Conservation (phyloP, 2,113 vertebrate species). For the Ophiodon elongatus region DNA sequence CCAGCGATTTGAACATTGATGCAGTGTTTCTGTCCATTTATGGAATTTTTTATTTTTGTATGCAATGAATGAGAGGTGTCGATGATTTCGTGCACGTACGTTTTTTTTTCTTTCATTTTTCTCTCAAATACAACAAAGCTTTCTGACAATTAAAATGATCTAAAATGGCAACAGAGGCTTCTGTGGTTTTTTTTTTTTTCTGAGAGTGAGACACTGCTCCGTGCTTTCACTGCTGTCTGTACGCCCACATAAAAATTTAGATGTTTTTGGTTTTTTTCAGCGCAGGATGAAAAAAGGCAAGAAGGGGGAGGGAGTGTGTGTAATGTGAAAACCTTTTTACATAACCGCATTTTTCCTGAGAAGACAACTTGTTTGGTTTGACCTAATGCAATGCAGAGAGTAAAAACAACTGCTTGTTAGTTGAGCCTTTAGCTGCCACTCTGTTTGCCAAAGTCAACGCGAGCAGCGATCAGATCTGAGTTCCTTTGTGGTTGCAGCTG, state of each 20-base stretch:
- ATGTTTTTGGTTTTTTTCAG: conserved; percentile 38
- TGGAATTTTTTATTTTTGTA: background rate
- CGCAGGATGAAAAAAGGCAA: conserved; percentile 21
- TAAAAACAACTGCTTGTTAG: conserved; percentile 46
- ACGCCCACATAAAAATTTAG: conserved; percentile 13
- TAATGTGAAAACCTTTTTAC: conserved; percentile 42
- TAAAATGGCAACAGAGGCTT: background rate
- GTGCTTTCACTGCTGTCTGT: conserved; percentile 18
- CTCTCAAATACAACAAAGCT: background rate
- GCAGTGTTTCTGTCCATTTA: background rate
- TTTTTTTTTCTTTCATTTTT: conserved; percentile 11
- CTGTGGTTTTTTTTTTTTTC: background rate
- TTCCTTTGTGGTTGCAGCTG: conserved; percentile 13
- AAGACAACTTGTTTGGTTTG: conserved; percentile 56
- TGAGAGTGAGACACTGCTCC: background rate
- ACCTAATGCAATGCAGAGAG: conserved; percentile 29
- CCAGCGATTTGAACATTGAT: conserved; percentile 19
- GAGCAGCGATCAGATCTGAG: background rate
- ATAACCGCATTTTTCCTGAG: conserved; percentile 47
- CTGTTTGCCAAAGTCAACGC: conserved; percentile 16
- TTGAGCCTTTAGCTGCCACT: conserved; percentile 34
- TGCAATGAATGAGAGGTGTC: background rate
- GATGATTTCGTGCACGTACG: background rate
- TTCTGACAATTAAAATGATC: background rate
- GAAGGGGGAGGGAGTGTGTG: conserved; percentile 9